phyloP scores from a whole-genome alignment of 1,140 invertebrate genomes.

The Orchesella cincta region DNA sequence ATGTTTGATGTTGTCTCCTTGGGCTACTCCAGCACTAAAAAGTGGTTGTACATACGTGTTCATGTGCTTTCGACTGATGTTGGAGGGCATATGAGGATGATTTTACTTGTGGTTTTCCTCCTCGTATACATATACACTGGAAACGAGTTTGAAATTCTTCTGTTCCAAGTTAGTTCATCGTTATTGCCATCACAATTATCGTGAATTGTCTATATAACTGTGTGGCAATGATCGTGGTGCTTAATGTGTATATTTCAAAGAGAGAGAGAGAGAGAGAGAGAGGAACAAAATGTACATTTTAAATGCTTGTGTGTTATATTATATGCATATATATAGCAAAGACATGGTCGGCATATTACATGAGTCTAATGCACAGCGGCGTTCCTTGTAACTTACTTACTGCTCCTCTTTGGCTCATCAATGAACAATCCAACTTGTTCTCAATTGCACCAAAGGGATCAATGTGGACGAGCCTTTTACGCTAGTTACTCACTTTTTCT shows the following conservation, averaged over 20 bases:
- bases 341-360: background rate
- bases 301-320: constrained; percentile 1
- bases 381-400: constrained; percentile 16
- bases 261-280: background rate
- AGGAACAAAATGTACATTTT: background rate
- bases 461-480: constrained; percentile 15
- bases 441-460: constrained; percentile 33
- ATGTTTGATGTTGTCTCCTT: constrained; percentile 24
- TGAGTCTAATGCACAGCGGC: background rate
- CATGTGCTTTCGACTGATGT: too few relatives aligned
- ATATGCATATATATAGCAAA: background rate
- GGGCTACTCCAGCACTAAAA: background rate
- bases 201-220: background rate
- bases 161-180: background rate
- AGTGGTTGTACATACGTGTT: too few relatives aligned
- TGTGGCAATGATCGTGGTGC: background rate
- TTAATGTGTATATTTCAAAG: background rate
- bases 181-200: background rate
- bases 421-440: constrained; percentile 28
- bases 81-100: too few relatives aligned
- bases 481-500: constrained; percentile 6
- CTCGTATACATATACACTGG: background rate
- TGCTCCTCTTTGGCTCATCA: constrained; percentile 27
- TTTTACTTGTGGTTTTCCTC: constrained; percentile 12
- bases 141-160: constrained; percentile 1